Base-by-base conservation (phyloP, 2,797 vertebrate genomes). In the Salmo trutta region DNA sequence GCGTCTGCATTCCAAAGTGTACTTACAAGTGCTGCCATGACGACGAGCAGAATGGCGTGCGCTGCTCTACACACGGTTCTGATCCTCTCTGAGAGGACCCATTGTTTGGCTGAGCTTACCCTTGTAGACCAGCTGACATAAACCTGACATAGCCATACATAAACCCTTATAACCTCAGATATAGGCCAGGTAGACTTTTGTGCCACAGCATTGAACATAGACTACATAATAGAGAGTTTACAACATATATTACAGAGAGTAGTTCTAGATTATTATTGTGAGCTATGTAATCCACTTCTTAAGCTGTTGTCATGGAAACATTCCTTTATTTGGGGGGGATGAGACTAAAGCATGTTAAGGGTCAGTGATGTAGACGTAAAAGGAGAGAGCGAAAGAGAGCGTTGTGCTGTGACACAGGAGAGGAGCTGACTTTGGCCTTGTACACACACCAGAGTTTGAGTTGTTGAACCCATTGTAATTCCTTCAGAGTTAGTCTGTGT, bases 61-160 rank as follows among this genome's bases (percentile, higher is more conserved):
- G 90, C 94, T 90, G 90, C 94, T 90, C 93, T 91, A 89, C 90
- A 87, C 92, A 91, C 92, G 92, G 91, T 92, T 94, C 94, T 93
- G 92, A 95, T 95, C 92, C 92, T 87, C 79, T 85, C 75, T 90
- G 88, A 91, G 88, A 86, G 88, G 67, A 78, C 79, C 85, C 82
- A 90, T 90, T 93, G 91, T 93, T 93, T 67, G 87, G 59, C 4
- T 15, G 65, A 80, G 24, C 71, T 66, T 85, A 75, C 47, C 19
- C 41, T 47, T 47, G 41, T 47, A 69, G 41, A 59, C 15, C 15
- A 71, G 27, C 33, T 75, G 75, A 76, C 53, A 21, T 79, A 75
- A 66, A 79, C 77, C 76, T 74, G 21, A 53, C 65, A 75, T 31
- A 68, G 47, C 24, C 21, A 53, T 7, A 19, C 19, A n/a, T 41